These are phyloP conservation scores for Lepidostoma basale DNA, from an alignment of 1,140 invertebrate genomes.

Conservation along the genomic window DNA sequence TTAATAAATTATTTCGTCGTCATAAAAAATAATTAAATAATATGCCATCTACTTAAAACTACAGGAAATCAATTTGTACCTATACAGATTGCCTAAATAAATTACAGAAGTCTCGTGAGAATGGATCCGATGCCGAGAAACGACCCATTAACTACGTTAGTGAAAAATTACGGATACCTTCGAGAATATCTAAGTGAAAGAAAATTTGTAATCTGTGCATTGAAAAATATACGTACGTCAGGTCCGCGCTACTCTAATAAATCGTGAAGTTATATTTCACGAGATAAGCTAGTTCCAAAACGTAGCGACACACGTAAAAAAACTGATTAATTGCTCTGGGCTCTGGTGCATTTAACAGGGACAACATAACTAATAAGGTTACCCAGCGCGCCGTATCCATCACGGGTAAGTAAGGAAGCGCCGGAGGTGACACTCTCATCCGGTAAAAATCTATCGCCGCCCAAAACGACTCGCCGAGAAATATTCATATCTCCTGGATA, in stretches of 20 bases:
- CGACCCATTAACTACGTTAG: background rate
- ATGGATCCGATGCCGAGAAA: background rate
- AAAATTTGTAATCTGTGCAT: conserved; percentile 23
- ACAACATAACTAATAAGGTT: conserved; percentile 45
- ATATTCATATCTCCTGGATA: conserved; percentile 15
- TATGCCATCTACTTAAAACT: conserved; percentile 7
- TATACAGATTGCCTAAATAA: background rate
- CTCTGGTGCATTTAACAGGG: conserved; percentile 45
- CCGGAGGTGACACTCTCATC: conserved; percentile 27
- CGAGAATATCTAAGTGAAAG: conserved; percentile 20
- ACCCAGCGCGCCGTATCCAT: conserved; percentile 36
- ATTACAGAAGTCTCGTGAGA: background rate
- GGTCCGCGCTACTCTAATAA: conserved; percentile 35
- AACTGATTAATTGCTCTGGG: conserved; percentile 45
- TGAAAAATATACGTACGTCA: conserved; percentile 30
- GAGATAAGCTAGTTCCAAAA: conserved; percentile 40
- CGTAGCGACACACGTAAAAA: conserved; percentile 36
- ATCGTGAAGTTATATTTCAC: conserved; percentile 44
- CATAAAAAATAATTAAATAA: background rate
- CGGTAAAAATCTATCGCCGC: conserved; percentile 26
- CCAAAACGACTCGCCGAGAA: too few species aligned
- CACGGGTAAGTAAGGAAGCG: conserved; percentile 30
- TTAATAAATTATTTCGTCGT: conserved; percentile 2
- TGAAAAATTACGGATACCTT: background rate
- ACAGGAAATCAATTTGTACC: background rate